Evolutionary conservation across 1,140 invertebrate species (phyloP), one percentile per base, ranked within the genome.

Genomic region (Eubasilissa regina): DNA sequence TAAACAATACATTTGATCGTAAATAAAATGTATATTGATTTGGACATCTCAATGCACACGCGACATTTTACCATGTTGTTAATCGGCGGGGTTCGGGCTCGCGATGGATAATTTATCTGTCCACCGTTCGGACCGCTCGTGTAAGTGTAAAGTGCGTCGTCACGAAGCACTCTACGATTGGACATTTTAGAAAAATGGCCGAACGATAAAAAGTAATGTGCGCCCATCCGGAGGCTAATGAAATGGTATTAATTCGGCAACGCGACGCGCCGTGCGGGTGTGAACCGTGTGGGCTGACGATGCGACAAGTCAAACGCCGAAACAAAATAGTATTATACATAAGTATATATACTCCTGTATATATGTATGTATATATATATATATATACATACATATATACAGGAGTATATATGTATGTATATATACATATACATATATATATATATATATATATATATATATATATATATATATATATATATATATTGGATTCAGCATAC

Each of bases 161-260:
- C 75, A 68, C 58, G 60, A 35, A 13, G n/a, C 45, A 21, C 10
- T 43, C 15, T 25, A 19, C 11, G 15, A 47, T 70, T 44, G 43
- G 43, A 25, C 47, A 70, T 25, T 35, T 47, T 60, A 66, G 75
- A 77, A 66, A 77, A 51, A 77, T 77, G 58, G 45, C 10, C 45
- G 44, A 51, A 77, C 75, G 64, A 43, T 77, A 64, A 68, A 77
- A 70, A 77, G 45, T 77, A 77, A 77, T 77, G 15, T 55, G 47
- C 4, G 47, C 45, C n/a, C 17, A 77, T 68, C 48, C 19, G 25
- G 15, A 44, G 12, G n/a, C 51, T 77, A 77, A 77, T 77, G 75
- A 77, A 77, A 77, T 12, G 25, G 19, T 68, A 77, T 77, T 77
- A 77, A 70, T 77, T 77, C 55, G 62, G 35, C 68, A 62, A 64